These are phyloP conservation scores for Orthochromis indermauri DNA, from an alignment of 2,113 vertebrate genomes.

Conservation along the genomic window DNA sequence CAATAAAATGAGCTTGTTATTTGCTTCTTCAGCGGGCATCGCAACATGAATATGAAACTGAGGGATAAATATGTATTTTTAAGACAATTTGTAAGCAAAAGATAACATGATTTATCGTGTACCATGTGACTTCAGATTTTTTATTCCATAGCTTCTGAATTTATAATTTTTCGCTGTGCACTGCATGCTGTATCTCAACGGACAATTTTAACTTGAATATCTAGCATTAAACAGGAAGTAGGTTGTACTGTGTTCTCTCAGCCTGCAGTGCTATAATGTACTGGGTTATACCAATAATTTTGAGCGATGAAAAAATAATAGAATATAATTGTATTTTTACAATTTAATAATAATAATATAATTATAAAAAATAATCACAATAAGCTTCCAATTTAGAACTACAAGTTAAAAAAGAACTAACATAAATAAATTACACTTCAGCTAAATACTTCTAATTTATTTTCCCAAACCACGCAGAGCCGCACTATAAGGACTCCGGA, in stretches of 20 bases:
- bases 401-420: background rate
- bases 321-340: background rate
- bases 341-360: background rate
- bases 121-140: background rate
- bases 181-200: background rate
- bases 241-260: background rate
- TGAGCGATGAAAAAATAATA: background rate
- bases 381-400: background rate
- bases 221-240: background rate
- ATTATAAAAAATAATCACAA: background rate
- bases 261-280: background rate
- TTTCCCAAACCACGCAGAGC: background rate
- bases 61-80: background rate
- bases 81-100: background rate
- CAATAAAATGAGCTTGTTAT: background rate
- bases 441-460: background rate
- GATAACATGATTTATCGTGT: background rate
- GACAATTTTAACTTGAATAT: background rate
- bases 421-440: background rate
- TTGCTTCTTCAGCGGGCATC: background rate
- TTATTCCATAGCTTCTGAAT: background rate
- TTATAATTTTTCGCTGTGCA: background rate
- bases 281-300: background rate
- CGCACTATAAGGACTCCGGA: background rate
- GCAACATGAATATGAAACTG: background rate